phyloP scores from a whole-genome alignment of 2,888 invertebrate species.

The Idaea aversata region DNA sequence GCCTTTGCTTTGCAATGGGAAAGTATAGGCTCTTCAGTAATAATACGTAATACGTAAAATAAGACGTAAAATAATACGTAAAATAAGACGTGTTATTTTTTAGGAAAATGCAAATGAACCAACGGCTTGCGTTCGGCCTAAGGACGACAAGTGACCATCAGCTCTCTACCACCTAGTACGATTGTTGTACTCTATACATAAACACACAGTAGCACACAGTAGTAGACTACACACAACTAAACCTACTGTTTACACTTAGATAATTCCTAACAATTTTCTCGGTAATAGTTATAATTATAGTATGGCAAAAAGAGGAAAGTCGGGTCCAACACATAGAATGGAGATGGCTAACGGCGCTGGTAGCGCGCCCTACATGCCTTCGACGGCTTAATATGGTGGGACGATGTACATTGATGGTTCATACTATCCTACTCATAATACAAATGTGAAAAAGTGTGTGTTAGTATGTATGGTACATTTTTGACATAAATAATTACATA shows the following conservation, averaged over 20 bases:
- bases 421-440: neutral
- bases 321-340: constrained; percentile 28
- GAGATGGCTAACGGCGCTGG: constrained; percentile 45
- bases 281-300: constrained; percentile 41
- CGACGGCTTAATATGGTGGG: constrained; percentile 14
- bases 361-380: constrained; percentile 33
- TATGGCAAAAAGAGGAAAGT: constrained; percentile 39
- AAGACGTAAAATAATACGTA: too few relatives aligned
- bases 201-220: constrained; percentile 5
- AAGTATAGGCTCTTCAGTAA: too few relatives aligned
- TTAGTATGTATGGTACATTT: too few relatives aligned
- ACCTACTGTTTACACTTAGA: constrained; percentile 8
- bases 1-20: too few relatives aligned
- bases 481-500: too few relatives aligned
- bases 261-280: constrained; percentile 45
- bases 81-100: too few relatives aligned
- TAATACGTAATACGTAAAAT: too few relatives aligned
- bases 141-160: too few relatives aligned
- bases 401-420: constrained; percentile 35
- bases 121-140: too few relatives aligned
- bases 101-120: too few relatives aligned
- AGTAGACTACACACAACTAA: neutral
- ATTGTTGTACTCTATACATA: constrained; percentile 9
- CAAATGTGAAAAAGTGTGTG: too few relatives aligned
- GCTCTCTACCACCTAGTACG: too few relatives aligned